Evolutionary conservation across 2,888 invertebrate species (phyloP).

Genomic region (Clunio marinus): DNA sequence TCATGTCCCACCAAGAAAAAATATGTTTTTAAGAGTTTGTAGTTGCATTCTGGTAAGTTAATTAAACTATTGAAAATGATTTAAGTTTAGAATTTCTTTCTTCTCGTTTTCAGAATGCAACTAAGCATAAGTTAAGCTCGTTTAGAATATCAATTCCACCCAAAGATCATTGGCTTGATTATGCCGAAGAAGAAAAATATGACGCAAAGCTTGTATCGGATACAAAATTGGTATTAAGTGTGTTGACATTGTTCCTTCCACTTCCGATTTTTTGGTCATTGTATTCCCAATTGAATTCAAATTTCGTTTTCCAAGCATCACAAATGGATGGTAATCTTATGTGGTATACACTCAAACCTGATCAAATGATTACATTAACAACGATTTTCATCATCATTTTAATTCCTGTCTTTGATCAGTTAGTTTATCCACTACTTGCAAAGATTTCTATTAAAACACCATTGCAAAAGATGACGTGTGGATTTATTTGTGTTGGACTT

Average conservation of each 20-base stretch:
- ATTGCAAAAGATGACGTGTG: slow-evolving; percentile 79
- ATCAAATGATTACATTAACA: slow-evolving; percentile 93
- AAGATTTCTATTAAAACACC: slow-evolving; percentile 68
- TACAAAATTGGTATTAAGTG: slow-evolving; percentile 50
- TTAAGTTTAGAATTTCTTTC: not conserved
- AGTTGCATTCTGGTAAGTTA: slow-evolving; percentile 20
- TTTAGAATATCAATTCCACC: too few relatives aligned
- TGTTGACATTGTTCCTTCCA: slow-evolving; percentile 54
- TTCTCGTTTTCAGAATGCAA: not conserved
- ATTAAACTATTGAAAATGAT: not conserved
- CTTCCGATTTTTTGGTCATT: slow-evolving; percentile 59
- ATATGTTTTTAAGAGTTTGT: slow-evolving; percentile 9
- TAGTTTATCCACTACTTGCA: slow-evolving; percentile 72
- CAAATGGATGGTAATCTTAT: slow-evolving; percentile 80
- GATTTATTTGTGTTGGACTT: slow-evolving; percentile 77
- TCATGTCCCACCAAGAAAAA: not conserved
- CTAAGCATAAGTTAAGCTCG: not conserved
- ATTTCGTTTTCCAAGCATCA: slow-evolving; percentile 62
- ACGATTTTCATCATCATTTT: slow-evolving; percentile 77
- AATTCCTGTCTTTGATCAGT: slow-evolving; percentile 78
- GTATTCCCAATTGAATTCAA: slow-evolving; percentile 53
- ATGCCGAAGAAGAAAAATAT: slow-evolving; percentile 38
- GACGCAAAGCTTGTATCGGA: slow-evolving; percentile 45
- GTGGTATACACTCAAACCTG: slow-evolving; percentile 73
- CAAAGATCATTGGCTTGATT: slow-evolving; percentile 39